These are phyloP conservation scores for Labroides dimidiatus DNA, from an alignment of 2,797 vertebrate species.

Conservation along the genomic window DNA sequence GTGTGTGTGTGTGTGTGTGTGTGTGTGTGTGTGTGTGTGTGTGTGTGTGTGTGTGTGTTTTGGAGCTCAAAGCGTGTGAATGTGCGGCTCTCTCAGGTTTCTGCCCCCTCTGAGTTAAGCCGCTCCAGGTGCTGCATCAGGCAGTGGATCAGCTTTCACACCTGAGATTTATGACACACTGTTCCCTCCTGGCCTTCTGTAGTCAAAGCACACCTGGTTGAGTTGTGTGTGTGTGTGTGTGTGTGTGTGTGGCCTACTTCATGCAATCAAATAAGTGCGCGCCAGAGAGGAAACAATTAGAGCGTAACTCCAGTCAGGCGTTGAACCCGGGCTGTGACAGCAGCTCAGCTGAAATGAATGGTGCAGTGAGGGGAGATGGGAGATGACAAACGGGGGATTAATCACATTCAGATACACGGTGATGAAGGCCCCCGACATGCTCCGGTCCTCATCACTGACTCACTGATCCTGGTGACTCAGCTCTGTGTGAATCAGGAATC, in stretches of 20 bases:
- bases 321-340: slow-evolving; percentile 33
- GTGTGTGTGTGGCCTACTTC: slow-evolving; percentile 15
- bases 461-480: fast-evolving
- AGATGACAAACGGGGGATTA: slow-evolving; percentile 40
- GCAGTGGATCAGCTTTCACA: slow-evolving; percentile 61
- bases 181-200: slow-evolving; percentile 14
- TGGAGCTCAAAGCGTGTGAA: slow-evolving; percentile 24
- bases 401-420: slow-evolving; percentile 36
- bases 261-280: slow-evolving; percentile 43
- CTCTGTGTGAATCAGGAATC: background rate
- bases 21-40: slow-evolving; percentile 27
- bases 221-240: background rate
- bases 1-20: background rate
- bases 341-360: slow-evolving; percentile 52
- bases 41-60: slow-evolving; percentile 19
- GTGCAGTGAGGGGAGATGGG: slow-evolving; percentile 5
- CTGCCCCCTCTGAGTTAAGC: slow-evolving; percentile 56
- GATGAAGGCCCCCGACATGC: background rate
- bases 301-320: slow-evolving; percentile 64
- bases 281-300: slow-evolving; percentile 49
- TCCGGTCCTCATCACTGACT: background rate
- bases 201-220: slow-evolving; percentile 17
- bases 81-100: slow-evolving; percentile 67
- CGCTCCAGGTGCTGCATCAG: slow-evolving; percentile 36
- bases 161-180: slow-evolving; percentile 66